Base-by-base conservation (phyloP, 2,797 vertebrate genomes). In the Valencia hispanica region DNA sequence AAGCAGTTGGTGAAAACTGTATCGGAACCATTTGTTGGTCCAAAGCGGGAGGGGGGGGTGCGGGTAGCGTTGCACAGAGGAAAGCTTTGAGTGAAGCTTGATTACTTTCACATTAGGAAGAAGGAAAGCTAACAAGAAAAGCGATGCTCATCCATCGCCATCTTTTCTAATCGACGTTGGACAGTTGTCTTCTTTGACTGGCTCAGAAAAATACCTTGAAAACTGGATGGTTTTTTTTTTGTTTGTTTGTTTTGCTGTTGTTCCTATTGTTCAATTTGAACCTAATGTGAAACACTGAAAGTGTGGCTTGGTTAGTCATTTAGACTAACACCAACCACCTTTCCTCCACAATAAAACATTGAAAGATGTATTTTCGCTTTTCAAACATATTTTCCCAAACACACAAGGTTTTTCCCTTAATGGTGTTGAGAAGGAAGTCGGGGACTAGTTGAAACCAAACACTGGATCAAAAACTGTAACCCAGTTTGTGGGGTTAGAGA, bases 21-120 rank as follows among this genome's bases (percentile, higher is more conserved):
- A 17, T 63, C 75, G 45, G 41, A 84, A 77, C 82, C 73, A 80
- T 88, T 89, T 89, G 84, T 79, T 82, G 78, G 36, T 48, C 20
- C 45, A 34, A 70, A 70, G 63, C 11, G 4, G 9, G 41, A 30
- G 45, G 36, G 34, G 61, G 43, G 4, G 22, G 34, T 59, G 50
- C 50, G 70, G 50, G 51, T 25, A 51, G 36, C 43, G 18, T 73
- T 74, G 53, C 74, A 70, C 17, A 18, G 72, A 79, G 59, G 72
- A 12, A 68, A 80, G 68, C 51, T 48, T 68, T 81, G 68, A 25
- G n/a, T 50, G 34, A 71, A 63, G 73, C 48, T 11, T 59, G 81
- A 72, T 65, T 73, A 50, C 65, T 59, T 85, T 79, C 34, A 73
- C 71, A 71, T 81, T 51, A 73, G 59, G 69, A 70, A 69, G 73